Evolutionary conservation across 2,888 invertebrate species (phyloP).

Genomic region (Conistra vaccinii): DNA sequence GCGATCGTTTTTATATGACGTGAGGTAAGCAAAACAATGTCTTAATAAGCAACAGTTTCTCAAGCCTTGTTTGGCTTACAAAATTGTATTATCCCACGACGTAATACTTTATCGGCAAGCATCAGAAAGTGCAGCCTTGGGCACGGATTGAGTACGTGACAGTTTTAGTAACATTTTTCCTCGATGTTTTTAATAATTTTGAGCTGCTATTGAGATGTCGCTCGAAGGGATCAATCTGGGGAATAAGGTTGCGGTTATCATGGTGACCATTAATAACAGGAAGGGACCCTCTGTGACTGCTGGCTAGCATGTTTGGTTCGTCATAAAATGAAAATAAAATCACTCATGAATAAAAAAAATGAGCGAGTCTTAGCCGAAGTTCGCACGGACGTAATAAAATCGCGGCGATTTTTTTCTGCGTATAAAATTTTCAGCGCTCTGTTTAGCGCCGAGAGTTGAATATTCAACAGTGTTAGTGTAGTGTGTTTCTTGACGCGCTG

Average conservation of each 20-base stretch:
- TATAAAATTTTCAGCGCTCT: no score
- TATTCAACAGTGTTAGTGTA: no score
- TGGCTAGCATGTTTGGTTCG: no score
- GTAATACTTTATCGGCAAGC: constrained; percentile 21
- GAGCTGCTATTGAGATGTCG: background rate
- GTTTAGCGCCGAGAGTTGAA: no score
- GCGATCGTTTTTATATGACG: no score
- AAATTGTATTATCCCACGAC: background rate
- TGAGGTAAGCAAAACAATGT: background rate
- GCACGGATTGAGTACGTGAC: constrained; percentile 23
- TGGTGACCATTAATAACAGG: background rate
- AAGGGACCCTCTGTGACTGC: no score
- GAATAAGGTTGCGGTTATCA: background rate
- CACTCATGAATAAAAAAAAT: no score
- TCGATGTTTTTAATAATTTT: background rate
- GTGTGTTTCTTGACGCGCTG: no score
- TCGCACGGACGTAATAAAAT: no score
- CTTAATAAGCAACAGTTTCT: background rate
- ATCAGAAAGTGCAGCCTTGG: background rate
- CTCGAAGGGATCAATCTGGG: background rate
- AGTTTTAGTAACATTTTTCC: constrained; percentile 6
- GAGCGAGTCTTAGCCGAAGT: no score
- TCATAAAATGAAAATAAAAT: no score
- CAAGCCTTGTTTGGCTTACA: constrained; percentile 6
- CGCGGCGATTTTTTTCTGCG: no score